Evolutionary conservation across 1,140 invertebrate genomes (phyloP).

Genomic region (Drosophila asahinai): DNA sequence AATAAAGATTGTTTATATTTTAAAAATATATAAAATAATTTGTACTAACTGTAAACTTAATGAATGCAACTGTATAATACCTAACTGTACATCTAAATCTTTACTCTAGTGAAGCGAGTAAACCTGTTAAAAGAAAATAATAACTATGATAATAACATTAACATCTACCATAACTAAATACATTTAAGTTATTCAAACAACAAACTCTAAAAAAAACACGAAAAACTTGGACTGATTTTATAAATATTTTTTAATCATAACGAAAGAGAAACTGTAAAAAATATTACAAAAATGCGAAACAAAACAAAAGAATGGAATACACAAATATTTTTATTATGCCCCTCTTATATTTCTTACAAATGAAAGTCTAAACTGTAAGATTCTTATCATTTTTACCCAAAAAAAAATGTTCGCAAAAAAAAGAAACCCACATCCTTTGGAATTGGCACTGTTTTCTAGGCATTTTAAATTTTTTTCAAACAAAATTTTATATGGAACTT

Average conservation of each 20-base stretch:
- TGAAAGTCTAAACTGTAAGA: constrained; percentile 40
- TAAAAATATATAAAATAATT: constrained; percentile 77
- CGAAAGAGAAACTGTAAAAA: constrained; percentile 57
- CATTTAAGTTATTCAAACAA: constrained; percentile 67
- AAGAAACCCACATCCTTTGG: constrained; percentile 13
- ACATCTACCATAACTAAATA: constrained; percentile 46
- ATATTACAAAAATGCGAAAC: constrained; percentile 47
- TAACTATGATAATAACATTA: constrained; percentile 37
- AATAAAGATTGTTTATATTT: constrained; percentile 84
- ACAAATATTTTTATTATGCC: constrained; percentile 60
- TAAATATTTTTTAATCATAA: constrained; percentile 83
- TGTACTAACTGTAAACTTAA: constrained; percentile 47
- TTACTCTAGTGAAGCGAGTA: constrained; percentile 55
- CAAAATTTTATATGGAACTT: constrained; percentile 33
- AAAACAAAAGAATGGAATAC: constrained; percentile 48
- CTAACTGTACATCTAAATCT: constrained; percentile 49
- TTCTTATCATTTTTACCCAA: constrained; percentile 28
- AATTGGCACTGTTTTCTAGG: constrained; percentile 45
- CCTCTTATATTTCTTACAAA: constrained; percentile 46
- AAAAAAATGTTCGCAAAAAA: constrained; percentile 20
- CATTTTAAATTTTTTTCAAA: constrained; percentile 32
- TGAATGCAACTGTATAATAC: constrained; percentile 62
- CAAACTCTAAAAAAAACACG: constrained; percentile 63
- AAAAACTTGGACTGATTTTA: constrained; percentile 84
- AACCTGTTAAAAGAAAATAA: constrained; percentile 50